phyloP scores from a whole-genome alignment of 2,888 invertebrate genomes.

The Gymnocheta viridis region DNA sequence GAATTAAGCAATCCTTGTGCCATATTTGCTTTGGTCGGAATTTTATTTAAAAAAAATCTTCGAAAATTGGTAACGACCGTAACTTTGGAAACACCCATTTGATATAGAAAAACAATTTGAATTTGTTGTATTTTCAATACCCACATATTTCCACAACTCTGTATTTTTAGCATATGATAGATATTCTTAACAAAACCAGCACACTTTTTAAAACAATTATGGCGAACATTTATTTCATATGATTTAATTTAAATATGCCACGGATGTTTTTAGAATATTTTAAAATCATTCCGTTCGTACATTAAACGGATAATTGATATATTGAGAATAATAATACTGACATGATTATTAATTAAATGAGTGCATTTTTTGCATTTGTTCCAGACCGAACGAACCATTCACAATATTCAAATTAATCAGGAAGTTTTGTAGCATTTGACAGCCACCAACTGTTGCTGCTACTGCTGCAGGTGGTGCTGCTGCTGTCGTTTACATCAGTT shows the following conservation, averaged over 20 bases:
- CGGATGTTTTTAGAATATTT: conserved; percentile 1
- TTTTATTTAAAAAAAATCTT: too few relatives aligned
- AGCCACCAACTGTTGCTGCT: conserved; percentile 16
- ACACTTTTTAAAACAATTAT: neutral
- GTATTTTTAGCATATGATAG: neutral
- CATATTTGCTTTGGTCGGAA: too few relatives aligned
- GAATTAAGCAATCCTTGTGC: too few relatives aligned
- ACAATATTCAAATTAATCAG: conserved; percentile 30
- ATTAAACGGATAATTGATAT: conserved; percentile 23
- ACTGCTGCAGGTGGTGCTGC: neutral
- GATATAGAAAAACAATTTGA: too few relatives aligned
- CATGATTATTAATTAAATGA: conserved; percentile 37
- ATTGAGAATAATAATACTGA: conserved; percentile 48
- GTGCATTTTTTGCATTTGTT: neutral
- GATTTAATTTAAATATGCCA: conserved; percentile 8
- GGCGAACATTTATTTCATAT: neutral
- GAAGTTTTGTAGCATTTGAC: conserved; percentile 38
- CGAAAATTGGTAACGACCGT: too few relatives aligned
- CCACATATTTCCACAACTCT: neutral
- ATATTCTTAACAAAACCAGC: neutral
- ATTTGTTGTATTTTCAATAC: too few relatives aligned
- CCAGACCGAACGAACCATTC: neutral
- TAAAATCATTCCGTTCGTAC: neutral
- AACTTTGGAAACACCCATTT: too few relatives aligned
- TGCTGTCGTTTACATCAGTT: neutral